Evolutionary conservation across 2,888 invertebrate species (phyloP), one percentile per base, ranked within the genome.

Genomic region (Meliscaeva auricollis): DNA sequence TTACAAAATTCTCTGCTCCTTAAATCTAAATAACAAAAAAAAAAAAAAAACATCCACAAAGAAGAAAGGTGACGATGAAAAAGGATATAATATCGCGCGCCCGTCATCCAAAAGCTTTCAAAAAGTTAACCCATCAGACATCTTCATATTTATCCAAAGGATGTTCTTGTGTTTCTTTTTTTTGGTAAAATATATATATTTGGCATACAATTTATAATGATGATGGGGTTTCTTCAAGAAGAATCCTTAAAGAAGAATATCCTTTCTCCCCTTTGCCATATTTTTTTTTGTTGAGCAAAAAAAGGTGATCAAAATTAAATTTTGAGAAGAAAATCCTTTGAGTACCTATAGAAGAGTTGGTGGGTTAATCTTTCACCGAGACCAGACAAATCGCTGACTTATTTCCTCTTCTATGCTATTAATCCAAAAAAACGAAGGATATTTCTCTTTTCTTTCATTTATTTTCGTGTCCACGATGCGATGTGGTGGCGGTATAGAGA

Each of bases 381-480:
- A 66, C 80, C 84, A 79, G 80, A 84, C 79, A 84, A 84, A 79
- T 84, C 70, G 80, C 46, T 66, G 80, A 72, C 70, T 84, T 78
- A 69, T 83, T 70, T 78, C 62, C 73, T 73, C 48, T 13, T 56
- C 20, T 38, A 13, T 20, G 30, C n/a, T 54, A 30, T 2, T 30
- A 8, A 77, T 68, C 73, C 77, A 52, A 26, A 44, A 72, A 60
- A 26, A 15, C 15, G 60, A 60, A 8, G 44, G 62, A 7, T 54
- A 30, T 48, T 62, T 68, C 17, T 54, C 5, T 22, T 22, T 15
- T n/a, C 0, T 26, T 32, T 48, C 8, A 26, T 3, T 26, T n/a
- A n/a, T 26, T 26, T 38, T 9, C 44, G 20, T 81, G 70, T 69
- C 60, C 69, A 64, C 26, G 30, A 22, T 15, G n/a, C 17, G 17